phyloP scores from a whole-genome alignment of 2,113 vertebrate species.

The Dolichotis patagonum region DNA sequence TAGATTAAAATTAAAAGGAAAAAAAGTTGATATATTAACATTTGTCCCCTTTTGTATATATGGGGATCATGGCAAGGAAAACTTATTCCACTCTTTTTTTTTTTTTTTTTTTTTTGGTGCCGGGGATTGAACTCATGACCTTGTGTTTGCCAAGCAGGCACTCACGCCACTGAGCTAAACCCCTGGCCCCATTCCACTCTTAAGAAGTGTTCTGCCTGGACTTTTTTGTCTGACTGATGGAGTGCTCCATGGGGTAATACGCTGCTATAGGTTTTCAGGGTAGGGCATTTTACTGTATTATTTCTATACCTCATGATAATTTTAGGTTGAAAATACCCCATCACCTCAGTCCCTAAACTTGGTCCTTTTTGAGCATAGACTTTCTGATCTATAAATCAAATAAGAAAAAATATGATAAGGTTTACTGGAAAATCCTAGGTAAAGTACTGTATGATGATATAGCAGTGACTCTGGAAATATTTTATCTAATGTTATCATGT shows the following conservation, averaged over 20 bases:
- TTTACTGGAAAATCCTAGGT: neutral
- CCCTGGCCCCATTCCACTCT: too few species aligned
- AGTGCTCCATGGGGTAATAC: neutral
- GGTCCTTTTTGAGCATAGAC: neutral
- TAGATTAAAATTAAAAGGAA: neutral
- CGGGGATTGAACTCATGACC: too few species aligned
- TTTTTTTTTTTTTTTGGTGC: too few species aligned
- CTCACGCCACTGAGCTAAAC: too few species aligned
- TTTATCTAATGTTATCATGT: constrained; percentile 48
- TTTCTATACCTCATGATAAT: neutral
- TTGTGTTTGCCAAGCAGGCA: too few species aligned
- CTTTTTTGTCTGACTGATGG: neutral
- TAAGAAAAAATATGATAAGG: neutral
- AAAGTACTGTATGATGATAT: neutral
- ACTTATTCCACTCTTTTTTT: neutral
- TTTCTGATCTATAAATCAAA: constrained; percentile 1
- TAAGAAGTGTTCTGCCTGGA: neutral
- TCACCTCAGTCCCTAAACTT: neutral
- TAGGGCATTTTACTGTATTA: neutral
- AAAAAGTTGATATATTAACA: neutral
- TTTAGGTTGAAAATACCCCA: neutral
- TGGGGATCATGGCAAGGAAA: neutral
- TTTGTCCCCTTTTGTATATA: neutral
- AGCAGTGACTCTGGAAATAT: neutral
- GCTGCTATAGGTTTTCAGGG: neutral